Base-by-base conservation (phyloP, 2,888 invertebrate genomes). In the Drosophila anomalipes region DNA sequence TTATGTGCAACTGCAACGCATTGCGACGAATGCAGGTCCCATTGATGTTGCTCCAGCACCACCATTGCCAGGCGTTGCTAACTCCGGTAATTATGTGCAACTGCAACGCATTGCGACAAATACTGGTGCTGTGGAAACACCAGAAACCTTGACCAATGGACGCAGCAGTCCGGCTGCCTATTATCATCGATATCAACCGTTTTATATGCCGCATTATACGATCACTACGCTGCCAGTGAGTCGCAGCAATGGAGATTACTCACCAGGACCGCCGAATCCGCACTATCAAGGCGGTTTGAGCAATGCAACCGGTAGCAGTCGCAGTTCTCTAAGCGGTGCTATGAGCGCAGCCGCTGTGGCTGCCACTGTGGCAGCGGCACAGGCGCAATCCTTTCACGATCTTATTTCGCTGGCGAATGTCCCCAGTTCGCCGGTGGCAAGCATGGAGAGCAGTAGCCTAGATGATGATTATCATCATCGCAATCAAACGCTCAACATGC, bases 301-400 rank as follows among this genome's bases (percentile, higher is more conserved):
- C 30, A 77, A 68, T 32, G 69, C 71, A 68, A 71, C 68, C 32
- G 91, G 86, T 12, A 87, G 91, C 53, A 91, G 91, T 68, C 88
- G 91, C 6, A 86, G 91, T 19, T 91, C 88, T 1, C 39, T 85
- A 10, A 83, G 85, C 5, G 89, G 85, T 5, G 91, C 88, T 1
- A 52, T 89, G 60, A 87, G 77, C 44, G 91, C 89, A 1, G 89
- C 89, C 26, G 85, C 89, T 7, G 86, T 87, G 5, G 83, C 88
- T 37, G 82, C 86, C 5, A 81, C 85, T n/a, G 83, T 83, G 14
- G 82, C 88, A 6, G 82, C 89, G 4, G 83, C 86, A 1, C 89
- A 88, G 19, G 79, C 79, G 1, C 84, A 81, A 67, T 76, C 91
- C 2, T 84, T 86, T 9, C 89, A 70, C 32, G 87, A 89, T 39